phyloP scores from a whole-genome alignment of 2,113 vertebrate genomes.

The Pseudorasbora parva region DNA sequence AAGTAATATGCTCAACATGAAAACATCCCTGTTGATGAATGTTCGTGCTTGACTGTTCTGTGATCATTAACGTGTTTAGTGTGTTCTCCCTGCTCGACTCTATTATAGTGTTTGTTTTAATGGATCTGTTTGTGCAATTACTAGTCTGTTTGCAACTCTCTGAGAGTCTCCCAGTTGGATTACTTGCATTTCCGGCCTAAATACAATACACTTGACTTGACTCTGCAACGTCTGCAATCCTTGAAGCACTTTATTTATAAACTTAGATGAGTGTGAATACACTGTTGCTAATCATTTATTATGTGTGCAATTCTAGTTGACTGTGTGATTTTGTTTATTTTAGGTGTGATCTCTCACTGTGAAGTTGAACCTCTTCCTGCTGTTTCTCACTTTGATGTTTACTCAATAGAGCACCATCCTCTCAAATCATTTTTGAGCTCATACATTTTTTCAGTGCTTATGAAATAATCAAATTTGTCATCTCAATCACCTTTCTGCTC shows the following conservation, averaged over 20 bases:
- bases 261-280: neutral
- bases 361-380: neutral
- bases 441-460: conserved; percentile 31
- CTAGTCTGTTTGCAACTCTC: conserved; percentile 14
- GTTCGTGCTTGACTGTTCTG: neutral
- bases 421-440: no score
- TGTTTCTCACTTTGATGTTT: conserved; percentile 25
- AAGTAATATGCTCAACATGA: neutral
- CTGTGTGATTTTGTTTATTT: conserved; percentile 4
- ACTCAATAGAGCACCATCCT: conserved; percentile 19
- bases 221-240: neutral
- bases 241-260: neutral
- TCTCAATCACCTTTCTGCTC: conserved; percentile 25
- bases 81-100: neutral
- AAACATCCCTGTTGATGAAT: neutral
- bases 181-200: neutral
- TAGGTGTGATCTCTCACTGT: neutral
- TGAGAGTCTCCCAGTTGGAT: conserved; percentile 14
- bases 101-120: neutral
- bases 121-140: neutral
- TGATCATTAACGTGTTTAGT: neutral
- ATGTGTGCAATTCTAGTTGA: conserved; percentile 40
- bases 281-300: conserved; percentile 26
- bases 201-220: neutral
- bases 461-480: conserved; percentile 39